A percentile compares a stretch with the other conserved stretches of the same genome.
These are phyloP conservation scores for Ophion ventricosus DNA, from an alignment of 2,888 invertebrate genomes.

Conservation along the genomic window DNA sequence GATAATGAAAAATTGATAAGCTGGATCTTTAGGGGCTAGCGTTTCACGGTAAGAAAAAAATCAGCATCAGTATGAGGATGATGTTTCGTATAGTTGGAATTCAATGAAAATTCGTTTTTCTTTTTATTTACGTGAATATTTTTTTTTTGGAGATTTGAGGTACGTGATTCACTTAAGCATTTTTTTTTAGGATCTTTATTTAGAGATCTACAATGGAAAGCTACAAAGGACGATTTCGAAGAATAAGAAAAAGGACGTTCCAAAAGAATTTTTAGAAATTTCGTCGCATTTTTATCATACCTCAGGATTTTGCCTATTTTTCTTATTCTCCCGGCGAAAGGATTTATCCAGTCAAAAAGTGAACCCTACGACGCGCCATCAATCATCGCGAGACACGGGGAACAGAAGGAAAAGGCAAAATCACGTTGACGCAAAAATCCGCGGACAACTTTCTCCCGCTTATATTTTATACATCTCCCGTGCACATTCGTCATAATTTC, in stretches of 20 bases:
- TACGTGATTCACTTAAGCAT: background rate
- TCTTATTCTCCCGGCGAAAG: background rate
- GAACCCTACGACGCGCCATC: background rate
- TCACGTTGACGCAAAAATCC: slow-evolving; percentile 34
- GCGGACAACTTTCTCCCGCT: slow-evolving; percentile 13
- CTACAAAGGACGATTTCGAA: background rate
- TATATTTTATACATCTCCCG: background rate
- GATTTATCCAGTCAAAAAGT: background rate
- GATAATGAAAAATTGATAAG: no score
- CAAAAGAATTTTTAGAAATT: no score
- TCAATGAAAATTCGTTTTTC: background rate
- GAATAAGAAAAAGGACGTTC: background rate
- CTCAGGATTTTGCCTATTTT: background rate
- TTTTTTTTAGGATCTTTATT: no score
- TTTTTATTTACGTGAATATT: background rate
- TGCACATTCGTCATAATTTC: slow-evolving; percentile 53
- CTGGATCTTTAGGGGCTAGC: no score
- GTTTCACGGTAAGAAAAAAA: no score
- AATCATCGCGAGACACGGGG: background rate
- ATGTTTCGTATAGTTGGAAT: background rate
- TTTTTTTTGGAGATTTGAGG: background rate
- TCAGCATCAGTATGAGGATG: background rate
- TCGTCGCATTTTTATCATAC: background rate
- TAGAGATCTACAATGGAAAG: background rate
- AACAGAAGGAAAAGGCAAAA: background rate